phyloP scores from a whole-genome alignment of 1,140 invertebrate species.

The Choristoneura fumiferana region DNA sequence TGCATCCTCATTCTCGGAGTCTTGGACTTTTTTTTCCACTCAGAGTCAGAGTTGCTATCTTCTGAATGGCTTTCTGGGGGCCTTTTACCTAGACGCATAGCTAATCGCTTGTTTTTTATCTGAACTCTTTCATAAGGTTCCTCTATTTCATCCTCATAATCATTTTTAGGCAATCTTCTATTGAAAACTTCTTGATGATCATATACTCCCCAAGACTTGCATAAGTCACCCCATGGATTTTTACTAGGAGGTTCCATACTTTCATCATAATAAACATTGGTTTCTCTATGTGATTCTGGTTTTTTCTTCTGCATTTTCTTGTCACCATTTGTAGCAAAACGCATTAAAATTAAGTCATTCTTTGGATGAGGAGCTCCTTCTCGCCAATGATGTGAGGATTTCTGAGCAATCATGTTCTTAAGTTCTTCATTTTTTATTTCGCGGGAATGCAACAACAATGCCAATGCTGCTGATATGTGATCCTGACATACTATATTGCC shows the following conservation, averaged over 20 bases:
- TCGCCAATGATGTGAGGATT: conserved; percentile 82
- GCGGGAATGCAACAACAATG: conserved; percentile 77
- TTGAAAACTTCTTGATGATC: conserved; percentile 80
- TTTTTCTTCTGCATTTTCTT: conserved; percentile 67
- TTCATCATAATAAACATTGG: conserved; percentile 66
- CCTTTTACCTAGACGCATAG: conserved; percentile 69
- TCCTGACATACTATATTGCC: conserved; percentile 90
- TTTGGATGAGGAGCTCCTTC: conserved; percentile 84
- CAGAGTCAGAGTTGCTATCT: conserved; percentile 70
- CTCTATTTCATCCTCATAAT: conserved; percentile 39
- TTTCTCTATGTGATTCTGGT: conserved; percentile 82
- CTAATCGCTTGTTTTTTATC: conserved; percentile 61
- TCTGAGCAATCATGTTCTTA: conserved; percentile 55
- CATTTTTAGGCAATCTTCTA: conserved; percentile 45
- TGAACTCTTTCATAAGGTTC: conserved; percentile 35
- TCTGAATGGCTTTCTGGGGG: conserved; percentile 36
- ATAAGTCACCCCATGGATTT: conserved; percentile 87
- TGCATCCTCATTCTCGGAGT: conserved; percentile 89
- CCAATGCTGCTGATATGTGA: conserved; percentile 84
- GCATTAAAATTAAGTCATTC: conserved; percentile 84
- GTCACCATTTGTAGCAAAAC: conserved; percentile 83
- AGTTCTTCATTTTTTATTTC: conserved; percentile 70
- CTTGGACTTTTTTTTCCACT: conserved; percentile 82
- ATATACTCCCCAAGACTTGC: conserved; percentile 83
- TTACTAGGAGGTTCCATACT: conserved; percentile 64